A percentile compares a stretch with the other conserved stretches of the same genome.
Evolutionary conservation across 1,140 invertebrate genomes (phyloP).

Genomic region (Rhopalosiphum maidis): DNA sequence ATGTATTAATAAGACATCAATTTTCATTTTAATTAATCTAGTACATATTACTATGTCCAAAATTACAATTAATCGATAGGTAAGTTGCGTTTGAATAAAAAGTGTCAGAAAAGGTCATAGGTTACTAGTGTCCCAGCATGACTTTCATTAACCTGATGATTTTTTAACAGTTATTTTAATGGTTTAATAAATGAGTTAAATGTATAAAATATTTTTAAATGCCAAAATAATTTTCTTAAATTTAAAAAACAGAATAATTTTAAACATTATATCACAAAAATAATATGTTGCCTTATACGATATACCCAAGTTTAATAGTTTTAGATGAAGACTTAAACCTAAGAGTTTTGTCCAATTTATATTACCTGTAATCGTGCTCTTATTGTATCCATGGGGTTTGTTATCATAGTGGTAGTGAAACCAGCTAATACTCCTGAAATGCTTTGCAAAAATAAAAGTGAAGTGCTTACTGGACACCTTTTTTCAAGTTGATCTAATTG

Average conservation of each 20-base stretch:
- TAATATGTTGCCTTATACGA: no score
- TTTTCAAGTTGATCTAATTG: constrained; percentile 78
- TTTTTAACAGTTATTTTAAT: no score
- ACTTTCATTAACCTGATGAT: not conserved
- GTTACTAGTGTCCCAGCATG: not conserved
- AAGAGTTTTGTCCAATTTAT: constrained; percentile 12
- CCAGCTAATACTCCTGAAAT: constrained; percentile 88
- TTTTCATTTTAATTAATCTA: not conserved
- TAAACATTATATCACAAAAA: not conserved
- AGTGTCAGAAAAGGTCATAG: not conserved
- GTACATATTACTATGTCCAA: not conserved
- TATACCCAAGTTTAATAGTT: no score
- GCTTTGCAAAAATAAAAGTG: constrained; percentile 87
- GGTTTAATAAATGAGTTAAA: not conserved
- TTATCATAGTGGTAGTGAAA: constrained; percentile 89
- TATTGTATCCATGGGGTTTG: constrained; percentile 94
- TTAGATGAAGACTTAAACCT: not conserved
- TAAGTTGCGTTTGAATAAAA: not conserved
- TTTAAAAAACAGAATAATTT: not conserved
- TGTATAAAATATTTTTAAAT: not conserved
- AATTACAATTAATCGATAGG: not conserved
- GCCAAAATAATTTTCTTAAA: not conserved
- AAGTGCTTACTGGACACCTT: constrained; percentile 77
- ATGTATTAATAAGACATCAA: not conserved
- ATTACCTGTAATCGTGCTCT: constrained; percentile 85